A percentile compares a stretch with the other conserved stretches of the same genome.
Conservation (phyloP, 1,140 invertebrate species). For the Drosophila sechellia region DNA sequence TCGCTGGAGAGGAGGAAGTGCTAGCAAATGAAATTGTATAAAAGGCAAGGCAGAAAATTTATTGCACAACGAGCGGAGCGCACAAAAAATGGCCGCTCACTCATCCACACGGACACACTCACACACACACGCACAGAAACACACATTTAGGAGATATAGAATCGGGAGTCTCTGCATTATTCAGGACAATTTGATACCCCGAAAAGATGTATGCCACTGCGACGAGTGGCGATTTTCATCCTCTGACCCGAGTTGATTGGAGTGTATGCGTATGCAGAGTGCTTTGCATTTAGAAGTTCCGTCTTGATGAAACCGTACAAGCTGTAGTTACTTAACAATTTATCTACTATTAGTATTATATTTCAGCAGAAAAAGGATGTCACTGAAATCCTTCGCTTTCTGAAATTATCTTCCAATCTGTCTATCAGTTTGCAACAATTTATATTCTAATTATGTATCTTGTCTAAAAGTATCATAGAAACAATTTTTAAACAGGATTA, state of each 20-base stretch:
- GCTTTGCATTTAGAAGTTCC: too few relatives aligned
- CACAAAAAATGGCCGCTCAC: conserved; percentile 64
- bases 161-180: conserved; percentile 15
- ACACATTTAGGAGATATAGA: background rate
- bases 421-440: too few relatives aligned
- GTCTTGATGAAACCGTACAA: too few relatives aligned
- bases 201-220: background rate
- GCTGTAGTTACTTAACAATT: too few relatives aligned
- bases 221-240: background rate
- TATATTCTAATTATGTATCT: too few relatives aligned
- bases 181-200: conserved; percentile 38
- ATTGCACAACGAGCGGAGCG: conserved; percentile 67
- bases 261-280: background rate
- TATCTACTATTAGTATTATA: too few relatives aligned
- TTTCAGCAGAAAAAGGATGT: too few relatives aligned
- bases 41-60: conserved; percentile 80
- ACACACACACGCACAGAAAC: conserved; percentile 7
- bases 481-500: too few relatives aligned
- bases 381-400: too few relatives aligned
- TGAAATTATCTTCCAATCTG: too few relatives aligned
- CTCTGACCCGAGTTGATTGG: background rate
- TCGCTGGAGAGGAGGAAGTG: conserved; percentile 17
- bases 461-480: too few relatives aligned
- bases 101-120: conserved; percentile 18
- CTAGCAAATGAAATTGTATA: conserved; percentile 81